These are phyloP conservation scores for Poeciliopsis paucimaculata DNA, from an alignment of 2,797 vertebrate species.

Conservation along the genomic window DNA sequence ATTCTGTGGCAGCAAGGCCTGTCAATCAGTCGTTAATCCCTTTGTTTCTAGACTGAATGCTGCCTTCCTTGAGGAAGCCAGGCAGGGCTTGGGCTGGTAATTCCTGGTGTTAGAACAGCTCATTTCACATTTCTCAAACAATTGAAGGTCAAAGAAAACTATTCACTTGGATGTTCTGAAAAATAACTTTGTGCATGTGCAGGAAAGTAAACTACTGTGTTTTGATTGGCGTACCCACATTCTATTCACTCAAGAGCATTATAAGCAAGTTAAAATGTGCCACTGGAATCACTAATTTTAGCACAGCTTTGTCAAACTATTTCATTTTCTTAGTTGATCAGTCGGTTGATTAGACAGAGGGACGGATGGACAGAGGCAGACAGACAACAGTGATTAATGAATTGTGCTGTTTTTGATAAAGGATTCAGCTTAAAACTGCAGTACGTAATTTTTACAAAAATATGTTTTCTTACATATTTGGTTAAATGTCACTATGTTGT, in stretches of 20 bases:
- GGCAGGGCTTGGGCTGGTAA: constrained; percentile 20
- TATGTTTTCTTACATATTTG: too few relatives aligned
- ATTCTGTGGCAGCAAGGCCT: constrained; percentile 28
- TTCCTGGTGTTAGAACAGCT: constrained; percentile 11
- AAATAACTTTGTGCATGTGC: neutral
- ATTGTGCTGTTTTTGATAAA: too few relatives aligned
- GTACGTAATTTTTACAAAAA: too few relatives aligned
- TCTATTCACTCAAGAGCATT: neutral
- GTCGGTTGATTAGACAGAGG: neutral
- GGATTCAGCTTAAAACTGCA: too few relatives aligned
- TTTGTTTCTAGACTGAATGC: constrained; percentile 17
- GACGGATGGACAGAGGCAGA: neutral
- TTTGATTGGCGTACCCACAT: neutral
- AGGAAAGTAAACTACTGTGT: neutral
- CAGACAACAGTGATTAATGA: too few relatives aligned
- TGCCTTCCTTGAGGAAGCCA: constrained; percentile 24
- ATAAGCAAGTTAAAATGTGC: neutral
- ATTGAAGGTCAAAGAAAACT: constrained; percentile 35
- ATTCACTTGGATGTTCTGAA: neutral
- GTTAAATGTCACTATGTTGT: too few relatives aligned
- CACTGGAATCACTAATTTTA: neutral
- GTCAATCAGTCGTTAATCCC: constrained; percentile 24
- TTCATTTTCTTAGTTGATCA: neutral
- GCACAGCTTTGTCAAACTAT: neutral
- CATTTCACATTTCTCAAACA: constrained; percentile 17